Evolutionary conservation across 1,140 invertebrate genomes (phyloP).

Genomic region (Metopolophium dirhodum): DNA sequence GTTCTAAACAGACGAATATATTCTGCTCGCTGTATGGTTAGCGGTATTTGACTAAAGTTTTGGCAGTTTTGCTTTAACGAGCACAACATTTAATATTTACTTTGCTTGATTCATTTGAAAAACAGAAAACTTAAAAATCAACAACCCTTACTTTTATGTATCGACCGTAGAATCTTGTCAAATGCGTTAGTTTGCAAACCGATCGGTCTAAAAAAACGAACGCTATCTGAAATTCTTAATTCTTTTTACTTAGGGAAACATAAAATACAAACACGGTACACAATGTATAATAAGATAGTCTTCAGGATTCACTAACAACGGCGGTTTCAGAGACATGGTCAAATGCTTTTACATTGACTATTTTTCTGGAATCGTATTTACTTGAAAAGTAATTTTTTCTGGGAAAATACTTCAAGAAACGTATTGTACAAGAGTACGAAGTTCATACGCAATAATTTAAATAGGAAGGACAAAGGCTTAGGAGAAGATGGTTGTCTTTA

Average conservation of each 20-base stretch:
- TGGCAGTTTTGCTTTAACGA: no score
- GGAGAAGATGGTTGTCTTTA: neutral
- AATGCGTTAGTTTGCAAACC: no score
- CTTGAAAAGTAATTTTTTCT: neutral
- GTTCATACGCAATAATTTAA: neutral
- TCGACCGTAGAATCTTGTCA: no score
- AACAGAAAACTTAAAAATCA: no score
- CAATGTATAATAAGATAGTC: neutral
- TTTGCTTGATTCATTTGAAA: no score
- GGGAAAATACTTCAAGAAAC: neutral
- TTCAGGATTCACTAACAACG: neutral
- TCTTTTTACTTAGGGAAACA: neutral
- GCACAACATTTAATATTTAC: no score
- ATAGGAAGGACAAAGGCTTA: neutral
- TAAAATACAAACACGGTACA: neutral
- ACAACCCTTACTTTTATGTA: no score
- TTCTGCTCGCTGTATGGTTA: no score
- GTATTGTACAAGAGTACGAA: neutral
- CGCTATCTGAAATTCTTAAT: neutral
- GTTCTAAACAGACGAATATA: no score
- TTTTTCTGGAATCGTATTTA: neutral
- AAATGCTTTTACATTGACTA: conserved; percentile 17
- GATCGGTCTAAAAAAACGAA: neutral
- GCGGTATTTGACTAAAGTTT: no score
- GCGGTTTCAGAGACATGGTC: neutral